Conservation (phyloP, 2,113 vertebrate species). For the Pelusios castaneus region DNA sequence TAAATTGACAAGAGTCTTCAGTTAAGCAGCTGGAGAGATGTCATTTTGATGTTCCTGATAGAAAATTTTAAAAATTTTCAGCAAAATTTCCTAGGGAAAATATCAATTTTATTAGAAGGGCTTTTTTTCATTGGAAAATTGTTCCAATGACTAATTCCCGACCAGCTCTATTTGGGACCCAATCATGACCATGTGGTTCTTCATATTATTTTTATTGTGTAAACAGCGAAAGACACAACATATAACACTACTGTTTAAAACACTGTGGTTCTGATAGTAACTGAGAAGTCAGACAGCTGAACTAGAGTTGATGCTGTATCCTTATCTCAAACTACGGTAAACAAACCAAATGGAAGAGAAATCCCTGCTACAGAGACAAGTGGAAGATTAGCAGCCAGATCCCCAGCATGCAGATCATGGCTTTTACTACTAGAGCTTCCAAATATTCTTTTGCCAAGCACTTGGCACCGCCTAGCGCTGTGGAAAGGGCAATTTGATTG, state of each 20-base stretch:
- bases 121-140: too few species aligned
- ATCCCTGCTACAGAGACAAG: slow-evolving; percentile 30
- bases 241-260: slow-evolving; percentile 24
- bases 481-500: not conserved
- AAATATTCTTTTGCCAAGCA: slow-evolving; percentile 10
- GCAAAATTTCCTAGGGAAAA: too few species aligned
- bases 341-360: slow-evolving; percentile 43
- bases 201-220: not conserved
- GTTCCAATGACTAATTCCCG: not conserved
- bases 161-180: not conserved
- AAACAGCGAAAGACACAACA: not conserved
- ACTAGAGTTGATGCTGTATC: not conserved
- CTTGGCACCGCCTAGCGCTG: not conserved
- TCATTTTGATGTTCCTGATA: too few species aligned
- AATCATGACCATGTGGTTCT: not conserved
- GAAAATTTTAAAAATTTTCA: too few species aligned
- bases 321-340: slow-evolving; percentile 28
- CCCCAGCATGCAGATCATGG: not conserved
- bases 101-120: too few species aligned
- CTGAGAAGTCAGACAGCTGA: not conserved
- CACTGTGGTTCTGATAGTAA: not conserved
- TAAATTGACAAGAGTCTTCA: too few species aligned
- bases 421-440: not conserved
- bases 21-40: too few species aligned
- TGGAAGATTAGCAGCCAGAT: slow-evolving; percentile 46